These are phyloP conservation scores for Ophioninae sp. DNA, from an alignment of 2,888 invertebrate species.

Conservation along the genomic window DNA sequence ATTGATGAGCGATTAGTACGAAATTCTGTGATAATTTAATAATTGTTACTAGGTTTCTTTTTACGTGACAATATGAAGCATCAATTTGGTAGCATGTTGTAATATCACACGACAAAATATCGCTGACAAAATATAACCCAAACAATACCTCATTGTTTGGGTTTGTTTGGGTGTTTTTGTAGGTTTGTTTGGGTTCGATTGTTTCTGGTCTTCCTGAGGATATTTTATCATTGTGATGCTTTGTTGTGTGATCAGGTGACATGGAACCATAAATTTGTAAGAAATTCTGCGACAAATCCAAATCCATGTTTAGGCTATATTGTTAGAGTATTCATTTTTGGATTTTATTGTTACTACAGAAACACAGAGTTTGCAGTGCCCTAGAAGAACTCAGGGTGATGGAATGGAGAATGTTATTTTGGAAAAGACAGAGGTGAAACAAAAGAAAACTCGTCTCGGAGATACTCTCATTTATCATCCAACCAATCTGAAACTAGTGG, in stretches of 20 bases:
- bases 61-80: too few species aligned
- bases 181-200: too few species aligned
- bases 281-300: neutral
- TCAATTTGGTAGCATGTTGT: too few species aligned
- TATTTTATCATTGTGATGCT: too few species aligned
- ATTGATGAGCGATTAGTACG: too few species aligned
- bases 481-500: constrained; percentile 76
- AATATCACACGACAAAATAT: too few species aligned
- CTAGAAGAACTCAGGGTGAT: constrained; percentile 87
- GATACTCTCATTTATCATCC: constrained; percentile 80
- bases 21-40: too few species aligned
- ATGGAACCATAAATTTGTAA: neutral
- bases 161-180: too few species aligned
- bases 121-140: too few species aligned
- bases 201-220: too few species aligned
- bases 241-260: neutral
- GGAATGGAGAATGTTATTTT: constrained; percentile 86
- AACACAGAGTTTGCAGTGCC: constrained; percentile 69
- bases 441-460: constrained; percentile 74
- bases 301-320: neutral
- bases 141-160: too few species aligned
- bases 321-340: neutral
- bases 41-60: too few species aligned
- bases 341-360: constrained; percentile 65
- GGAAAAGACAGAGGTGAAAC: constrained; percentile 70